phyloP scores from a whole-genome alignment of 2,797 vertebrate genomes.

The Dallia pectoralis region DNA sequence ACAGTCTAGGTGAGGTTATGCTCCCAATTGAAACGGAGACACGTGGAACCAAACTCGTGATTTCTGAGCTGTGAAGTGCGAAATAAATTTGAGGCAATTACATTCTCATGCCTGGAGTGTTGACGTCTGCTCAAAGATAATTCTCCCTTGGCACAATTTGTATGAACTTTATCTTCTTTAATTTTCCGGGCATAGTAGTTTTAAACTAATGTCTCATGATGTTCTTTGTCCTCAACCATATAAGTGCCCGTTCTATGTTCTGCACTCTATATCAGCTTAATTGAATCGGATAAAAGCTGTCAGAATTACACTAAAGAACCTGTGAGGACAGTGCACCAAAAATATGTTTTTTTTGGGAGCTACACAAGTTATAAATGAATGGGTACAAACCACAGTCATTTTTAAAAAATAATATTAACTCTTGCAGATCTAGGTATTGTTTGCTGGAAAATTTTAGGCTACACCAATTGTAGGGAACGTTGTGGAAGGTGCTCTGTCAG shows the following conservation, averaged over 20 bases:
- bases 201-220: not conserved
- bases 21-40: constrained; percentile 50
- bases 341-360: too few relatives aligned
- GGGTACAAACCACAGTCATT: too few relatives aligned
- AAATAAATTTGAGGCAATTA: constrained; percentile 67
- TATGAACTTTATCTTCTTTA: constrained; percentile 17
- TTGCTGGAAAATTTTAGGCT: too few relatives aligned
- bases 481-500: too few relatives aligned
- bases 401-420: too few relatives aligned
- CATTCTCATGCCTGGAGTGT: constrained; percentile 8
- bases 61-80: constrained; percentile 59
- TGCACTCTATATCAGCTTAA: not conserved
- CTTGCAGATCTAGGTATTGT: too few relatives aligned
- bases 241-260: not conserved
- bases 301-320: constrained; percentile 20
- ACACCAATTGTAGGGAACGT: too few relatives aligned
- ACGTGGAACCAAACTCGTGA: constrained; percentile 42
- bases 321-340: too few relatives aligned
- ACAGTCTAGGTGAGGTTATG: constrained; percentile 16
- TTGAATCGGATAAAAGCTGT: constrained; percentile 13
- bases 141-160: not conserved
- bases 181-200: constrained; percentile 6
- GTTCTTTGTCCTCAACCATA: not conserved
- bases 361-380: too few relatives aligned
- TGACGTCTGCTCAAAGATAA: constrained; percentile 1